Base-by-base conservation (phyloP, 2,113 vertebrate species). In the Cephalopterus ornatus region DNA sequence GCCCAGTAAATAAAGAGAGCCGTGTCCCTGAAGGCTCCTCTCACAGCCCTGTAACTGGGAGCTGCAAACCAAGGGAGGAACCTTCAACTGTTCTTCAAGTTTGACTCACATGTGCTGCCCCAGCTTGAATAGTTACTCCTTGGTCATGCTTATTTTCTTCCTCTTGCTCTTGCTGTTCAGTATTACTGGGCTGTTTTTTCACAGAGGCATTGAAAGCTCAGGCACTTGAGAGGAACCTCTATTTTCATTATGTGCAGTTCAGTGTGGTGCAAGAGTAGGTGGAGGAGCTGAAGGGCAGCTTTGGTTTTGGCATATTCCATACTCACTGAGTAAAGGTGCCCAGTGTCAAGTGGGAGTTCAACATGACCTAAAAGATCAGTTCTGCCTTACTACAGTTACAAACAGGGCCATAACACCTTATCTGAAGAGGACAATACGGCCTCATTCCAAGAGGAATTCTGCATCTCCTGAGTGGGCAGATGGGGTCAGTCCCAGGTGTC, bases 21-120 rank as follows among this genome's bases (percentile, higher is more conserved):
- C 0, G 1, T 23, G 32, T 1, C 22, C 14, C 46, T 24, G 41
- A 17, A 35, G 46, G 37, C 11, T 22, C 3, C 19, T 30, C 33
- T 56, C 33, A 23, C 20, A 46, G 39, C 6, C n/a, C 18, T 22
- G 27, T 6, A 21, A 9, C 59, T 58, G 50, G 19, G 62, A 90
- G 30, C 1, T 83, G 63, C 67, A 66, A 66, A 50, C n/a, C n/a
- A 27, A 30, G 61, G 53, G 27, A 39, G 22, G 42, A 47, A 84
- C 26, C 27, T 42, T 30, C 33, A 24, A 9, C 3, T 74, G 11
- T 46, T 67, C 53, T 47, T 56, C 17, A 47, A 1, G 8, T 21
- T 53, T 20, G 28, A 14, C 8, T 42, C 30, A 0, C 3, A 8
- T 66, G 20, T 28, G 24, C 61, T 88, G 65, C 37, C 30, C 41